Base-by-base conservation (phyloP, 2,888 invertebrate genomes). In the Lysandra coridon region DNA sequence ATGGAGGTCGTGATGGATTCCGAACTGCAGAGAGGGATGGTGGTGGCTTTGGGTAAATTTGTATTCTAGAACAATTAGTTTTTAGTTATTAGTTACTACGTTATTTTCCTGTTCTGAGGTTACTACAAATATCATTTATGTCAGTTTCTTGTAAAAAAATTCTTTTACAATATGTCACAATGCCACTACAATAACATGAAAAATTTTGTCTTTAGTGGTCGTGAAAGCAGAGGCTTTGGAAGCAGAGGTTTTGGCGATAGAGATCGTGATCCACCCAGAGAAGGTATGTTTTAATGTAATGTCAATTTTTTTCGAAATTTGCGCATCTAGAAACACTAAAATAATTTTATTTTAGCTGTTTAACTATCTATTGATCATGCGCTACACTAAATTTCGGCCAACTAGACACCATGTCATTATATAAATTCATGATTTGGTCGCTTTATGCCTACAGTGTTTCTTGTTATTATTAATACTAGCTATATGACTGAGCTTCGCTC, bases 1-100 rank as follows among this genome's bases (percentile, higher is more conserved):
- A 91, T 82, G 93, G 93, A 4, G 92, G 93, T 7, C 90, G 94
- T 12, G 93, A 93, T 40, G 94, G 93, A 0, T 94, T 93, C 88
- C 91, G 94, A 76, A 85, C 93, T 0, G 93, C 92, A 0, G 92
- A 92, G 53, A 87, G 90, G 60, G 91, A 88, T 1, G 89, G 89
- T 73, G 91, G 88, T 81, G 89, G 90, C 87, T 91, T 83, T 78
- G 86, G 84, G 80, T 81, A 37, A 69, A 37, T 69, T 69, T 4
- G 30, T 49, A 49, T 12, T 44, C 44, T 44, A 44, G 44, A 44
- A 10, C 44, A 44, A 44, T 44, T 12, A 53, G 53, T 14, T 53
- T 53, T 17, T 57, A 6, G 7, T 40, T 40, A 40, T 40, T 40
- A 40, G 57, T 14, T 14, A 53, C 12, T 53, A 53, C 12, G 23